phyloP scores from a whole-genome alignment of 2,113 vertebrate species.

The Bostrychus sinensis region DNA sequence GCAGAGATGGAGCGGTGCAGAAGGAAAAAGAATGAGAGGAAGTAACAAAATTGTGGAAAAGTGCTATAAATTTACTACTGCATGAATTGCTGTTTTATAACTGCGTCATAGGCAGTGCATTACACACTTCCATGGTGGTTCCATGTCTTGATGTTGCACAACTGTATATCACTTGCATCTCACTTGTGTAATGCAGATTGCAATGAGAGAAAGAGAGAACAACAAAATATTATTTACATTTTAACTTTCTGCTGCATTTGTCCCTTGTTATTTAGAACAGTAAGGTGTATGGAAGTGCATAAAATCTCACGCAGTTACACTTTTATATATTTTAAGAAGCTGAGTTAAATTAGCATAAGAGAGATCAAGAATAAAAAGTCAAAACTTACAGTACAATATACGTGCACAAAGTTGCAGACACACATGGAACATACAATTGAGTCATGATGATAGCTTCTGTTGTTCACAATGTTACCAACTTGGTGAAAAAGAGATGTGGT shows the following conservation, averaged over 20 bases:
- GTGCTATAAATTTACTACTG: too few species aligned
- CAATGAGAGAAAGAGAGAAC: neutral
- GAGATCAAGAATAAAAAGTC: constrained; percentile 16
- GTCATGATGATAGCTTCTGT: constrained; percentile 78
- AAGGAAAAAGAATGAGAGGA: constrained; percentile 6
- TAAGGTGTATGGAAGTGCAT: neutral
- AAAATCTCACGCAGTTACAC: neutral
- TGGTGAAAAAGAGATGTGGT: constrained; percentile 72
- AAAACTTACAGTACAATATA: constrained; percentile 30
- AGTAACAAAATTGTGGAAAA: neutral
- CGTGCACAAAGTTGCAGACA: constrained; percentile 47
- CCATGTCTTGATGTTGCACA: too few species aligned
- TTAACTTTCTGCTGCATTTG: too few species aligned
- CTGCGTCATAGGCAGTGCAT: too few species aligned
- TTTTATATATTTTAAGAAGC: too few species aligned
- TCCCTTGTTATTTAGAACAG: neutral
- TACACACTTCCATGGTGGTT: too few species aligned
- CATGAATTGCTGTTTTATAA: too few species aligned
- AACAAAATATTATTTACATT: neutral
- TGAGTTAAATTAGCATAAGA: too few species aligned
- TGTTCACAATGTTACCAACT: constrained; percentile 83
- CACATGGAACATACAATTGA: constrained; percentile 69
- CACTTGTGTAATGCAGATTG: neutral
- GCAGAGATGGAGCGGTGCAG: neutral
- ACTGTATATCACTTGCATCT: neutral